Percentiles rank a stretch among this genome's conserved stretches.
Evolutionary conservation across 1,140 invertebrate genomes (phyloP).

Genomic region (Lasioglossum albipes): DNA sequence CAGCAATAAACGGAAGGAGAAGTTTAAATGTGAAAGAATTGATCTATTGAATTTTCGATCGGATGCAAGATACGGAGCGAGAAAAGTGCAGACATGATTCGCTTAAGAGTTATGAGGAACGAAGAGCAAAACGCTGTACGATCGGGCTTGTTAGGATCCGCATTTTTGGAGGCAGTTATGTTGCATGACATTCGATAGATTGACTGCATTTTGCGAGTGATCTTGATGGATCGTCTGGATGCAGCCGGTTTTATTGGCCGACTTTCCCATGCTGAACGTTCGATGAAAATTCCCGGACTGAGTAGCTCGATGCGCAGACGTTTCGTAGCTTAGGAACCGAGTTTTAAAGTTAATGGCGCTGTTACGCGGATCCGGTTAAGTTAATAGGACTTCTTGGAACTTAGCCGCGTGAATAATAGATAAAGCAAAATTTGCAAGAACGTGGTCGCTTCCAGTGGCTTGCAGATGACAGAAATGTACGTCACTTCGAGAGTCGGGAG

Average conservation of each 20-base stretch:
- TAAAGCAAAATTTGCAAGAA: constrained; percentile 17
- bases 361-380: constrained; percentile 15
- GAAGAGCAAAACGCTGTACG: not conserved
- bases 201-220: constrained; percentile 34
- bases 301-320: not conserved
- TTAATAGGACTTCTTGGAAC: constrained; percentile 14
- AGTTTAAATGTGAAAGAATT: not conserved
- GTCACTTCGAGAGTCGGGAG: not conserved
- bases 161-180: constrained; percentile 12
- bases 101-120: not conserved
- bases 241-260: constrained; percentile 2
- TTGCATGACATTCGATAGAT: constrained; percentile 32
- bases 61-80: not conserved
- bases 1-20: too few relatives aligned
- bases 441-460: too few relatives aligned
- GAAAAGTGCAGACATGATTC: not conserved
- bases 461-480: not conserved
- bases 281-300: not conserved
- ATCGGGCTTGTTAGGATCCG: not conserved
- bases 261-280: not conserved
- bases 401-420: constrained; percentile 24
- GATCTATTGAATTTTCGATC: not conserved
- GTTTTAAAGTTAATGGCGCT: constrained; percentile 21
- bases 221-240: constrained; percentile 33
- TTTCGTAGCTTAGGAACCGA: not conserved